These are phyloP conservation scores for Heliothis peltigera DNA, from an alignment of 2,888 invertebrate species.

Conservation along the genomic window DNA sequence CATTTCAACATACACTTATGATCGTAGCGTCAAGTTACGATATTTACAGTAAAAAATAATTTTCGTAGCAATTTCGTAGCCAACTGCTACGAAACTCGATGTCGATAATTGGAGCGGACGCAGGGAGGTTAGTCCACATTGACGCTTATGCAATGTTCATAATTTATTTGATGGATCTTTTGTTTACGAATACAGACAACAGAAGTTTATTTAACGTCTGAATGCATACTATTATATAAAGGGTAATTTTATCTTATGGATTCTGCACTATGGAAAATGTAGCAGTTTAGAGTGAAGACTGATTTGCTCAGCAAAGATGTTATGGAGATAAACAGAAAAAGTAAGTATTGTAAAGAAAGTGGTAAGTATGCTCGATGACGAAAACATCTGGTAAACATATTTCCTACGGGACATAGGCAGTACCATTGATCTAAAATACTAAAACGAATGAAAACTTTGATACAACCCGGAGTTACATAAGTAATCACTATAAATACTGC, in stretches of 20 bases:
- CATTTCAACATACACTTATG: conserved; percentile 7
- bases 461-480: no score
- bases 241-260: neutral
- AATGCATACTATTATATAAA: neutral
- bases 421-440: no score
- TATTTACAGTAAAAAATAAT: conserved; percentile 30
- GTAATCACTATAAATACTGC: no score
- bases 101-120: conserved; percentile 20
- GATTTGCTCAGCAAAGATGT: neutral
- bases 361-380: conserved; percentile 13
- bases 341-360: conserved; percentile 21
- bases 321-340: neutral
- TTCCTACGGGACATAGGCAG: no score
- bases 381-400: no score
- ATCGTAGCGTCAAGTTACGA: conserved; percentile 36
- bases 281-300: neutral
- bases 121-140: conserved; percentile 3
- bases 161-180: conserved; percentile 21
- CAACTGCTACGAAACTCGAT: conserved; percentile 44
- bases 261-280: neutral
- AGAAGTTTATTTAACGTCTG: conserved; percentile 3
- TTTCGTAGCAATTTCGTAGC: conserved; percentile 52
- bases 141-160: conserved; percentile 21
- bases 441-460: no score
- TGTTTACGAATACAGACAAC: conserved; percentile 17